These are phyloP conservation scores for Pseudachorutes palmiensis DNA, from an alignment of 1,140 invertebrate species.

Conservation along the genomic window DNA sequence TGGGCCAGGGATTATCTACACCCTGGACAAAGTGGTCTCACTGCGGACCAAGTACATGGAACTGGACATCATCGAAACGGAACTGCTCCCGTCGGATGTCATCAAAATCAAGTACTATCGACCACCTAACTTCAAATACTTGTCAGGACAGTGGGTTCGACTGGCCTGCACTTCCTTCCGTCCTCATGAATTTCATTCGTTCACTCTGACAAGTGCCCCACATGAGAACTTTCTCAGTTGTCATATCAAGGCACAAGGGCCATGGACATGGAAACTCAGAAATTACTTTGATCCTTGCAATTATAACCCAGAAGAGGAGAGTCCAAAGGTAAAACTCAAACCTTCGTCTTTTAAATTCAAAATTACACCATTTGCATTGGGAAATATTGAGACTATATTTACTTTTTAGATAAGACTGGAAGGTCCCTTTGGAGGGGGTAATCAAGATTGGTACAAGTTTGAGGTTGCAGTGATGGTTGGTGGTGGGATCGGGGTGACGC, in stretches of 20 bases:
- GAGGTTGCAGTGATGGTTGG: conserved; percentile 98
- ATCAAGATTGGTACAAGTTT: conserved; percentile 99
- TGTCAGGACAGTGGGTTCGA: conserved; percentile 80
- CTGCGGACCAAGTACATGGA: conserved; percentile 86
- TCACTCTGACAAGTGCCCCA: conserved; percentile 95
- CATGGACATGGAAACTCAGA: conserved; percentile 97
- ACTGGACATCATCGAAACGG: conserved; percentile 88
- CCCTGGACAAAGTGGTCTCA: conserved; percentile 85
- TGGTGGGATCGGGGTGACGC: conserved; percentile 97
- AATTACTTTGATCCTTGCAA: conserved; percentile 95
- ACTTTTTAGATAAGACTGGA: conserved; percentile 65
- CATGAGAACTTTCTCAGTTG: conserved; percentile 95
- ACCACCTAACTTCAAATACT: conserved; percentile 92
- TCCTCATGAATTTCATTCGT: conserved; percentile 91
- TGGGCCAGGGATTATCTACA: conserved; percentile 81
- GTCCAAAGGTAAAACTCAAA: conserved; percentile 55
- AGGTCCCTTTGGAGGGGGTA: conserved; percentile 96
- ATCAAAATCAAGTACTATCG: conserved; percentile 87
- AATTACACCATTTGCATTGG: neutral
- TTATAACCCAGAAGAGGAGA: conserved; percentile 72
- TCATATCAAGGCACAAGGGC: conserved; percentile 96
- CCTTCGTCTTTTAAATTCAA: neutral
- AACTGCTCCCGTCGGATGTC: conserved; percentile 89
- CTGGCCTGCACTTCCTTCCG: conserved; percentile 86
- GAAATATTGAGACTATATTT: conserved; percentile 2